Conservation (phyloP, 1,140 invertebrate species). For the Subanguina moxae region DNA sequence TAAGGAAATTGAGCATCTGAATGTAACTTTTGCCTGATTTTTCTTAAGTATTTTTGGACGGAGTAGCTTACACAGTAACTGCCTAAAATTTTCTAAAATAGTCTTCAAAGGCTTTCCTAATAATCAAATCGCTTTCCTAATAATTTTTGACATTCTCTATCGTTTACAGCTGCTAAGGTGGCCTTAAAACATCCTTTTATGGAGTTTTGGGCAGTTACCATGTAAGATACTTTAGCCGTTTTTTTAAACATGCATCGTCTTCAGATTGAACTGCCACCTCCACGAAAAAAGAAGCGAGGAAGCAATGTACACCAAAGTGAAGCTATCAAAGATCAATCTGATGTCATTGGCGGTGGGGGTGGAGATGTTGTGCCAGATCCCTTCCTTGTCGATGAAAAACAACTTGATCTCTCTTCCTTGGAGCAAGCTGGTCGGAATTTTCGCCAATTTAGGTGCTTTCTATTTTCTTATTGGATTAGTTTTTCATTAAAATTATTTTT, state of each 20-base stretch:
- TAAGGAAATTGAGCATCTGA: background rate
- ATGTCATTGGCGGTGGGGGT: conserved; percentile 12
- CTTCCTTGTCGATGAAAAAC: conserved; percentile 44
- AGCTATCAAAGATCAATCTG: too few relatives aligned
- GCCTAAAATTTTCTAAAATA: background rate
- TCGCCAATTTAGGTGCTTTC: conserved; percentile 51
- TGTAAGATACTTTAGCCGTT: too few relatives aligned
- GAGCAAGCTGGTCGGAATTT: conserved; percentile 47
- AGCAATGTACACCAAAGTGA: background rate
- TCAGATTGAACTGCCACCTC: background rate
- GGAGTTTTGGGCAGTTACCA: too few relatives aligned
- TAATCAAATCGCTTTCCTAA: too few relatives aligned
- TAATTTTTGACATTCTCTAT: too few relatives aligned
- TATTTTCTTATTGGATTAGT: background rate
- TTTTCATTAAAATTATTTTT: background rate
- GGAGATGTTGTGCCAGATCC: conserved; percentile 47
- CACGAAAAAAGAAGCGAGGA: conserved; percentile 54
- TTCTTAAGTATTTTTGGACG: too few relatives aligned
- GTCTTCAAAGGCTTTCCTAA: background rate
- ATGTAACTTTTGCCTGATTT: background rate
- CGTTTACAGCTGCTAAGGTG: background rate
- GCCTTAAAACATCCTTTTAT: background rate
- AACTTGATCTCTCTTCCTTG: conserved; percentile 43
- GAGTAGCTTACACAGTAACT: too few relatives aligned
- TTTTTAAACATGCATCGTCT: too few relatives aligned